A percentile compares a stretch with the other conserved stretches of the same genome.
phyloP scores from a whole-genome alignment of 2,113 vertebrate species.

The Corythoichthys haematopterus region DNA sequence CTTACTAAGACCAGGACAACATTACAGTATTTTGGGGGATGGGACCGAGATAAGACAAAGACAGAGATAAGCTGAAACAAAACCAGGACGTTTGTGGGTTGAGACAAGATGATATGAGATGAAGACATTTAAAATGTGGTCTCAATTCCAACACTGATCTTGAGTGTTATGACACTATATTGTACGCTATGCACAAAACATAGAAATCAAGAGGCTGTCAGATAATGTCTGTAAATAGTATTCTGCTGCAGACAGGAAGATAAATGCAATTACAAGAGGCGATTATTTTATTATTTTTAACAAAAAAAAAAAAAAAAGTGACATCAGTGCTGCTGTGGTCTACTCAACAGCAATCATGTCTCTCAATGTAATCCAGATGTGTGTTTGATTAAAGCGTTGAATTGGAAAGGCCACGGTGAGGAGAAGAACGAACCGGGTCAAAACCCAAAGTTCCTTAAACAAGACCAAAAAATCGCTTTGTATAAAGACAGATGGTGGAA shows the following conservation, averaged over 20 bases:
- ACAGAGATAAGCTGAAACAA: too few relatives aligned
- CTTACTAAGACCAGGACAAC: too few relatives aligned
- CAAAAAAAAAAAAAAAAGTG: conserved; percentile 58
- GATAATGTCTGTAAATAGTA: background rate
- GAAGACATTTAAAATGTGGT: too few relatives aligned
- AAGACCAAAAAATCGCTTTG: conserved; percentile 61
- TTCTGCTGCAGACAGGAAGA: conserved; percentile 51
- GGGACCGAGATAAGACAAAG: too few relatives aligned
- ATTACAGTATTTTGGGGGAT: too few relatives aligned
- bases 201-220: background rate
- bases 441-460: conserved; percentile 47
- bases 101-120: too few relatives aligned
- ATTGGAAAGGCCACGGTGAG: conserved; percentile 43
- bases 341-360: conserved; percentile 67
- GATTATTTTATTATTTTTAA: conserved; percentile 60
- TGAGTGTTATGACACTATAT: too few relatives aligned
- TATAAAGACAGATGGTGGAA: conserved; percentile 65
- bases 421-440: conserved; percentile 1
- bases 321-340: conserved; percentile 67
- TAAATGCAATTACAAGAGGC: conserved; percentile 54
- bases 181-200: background rate
- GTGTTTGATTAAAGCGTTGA: conserved; percentile 65
- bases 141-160: too few relatives aligned
- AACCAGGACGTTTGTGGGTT: too few relatives aligned
- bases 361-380: conserved; percentile 69